Conservation (phyloP, 2,797 vertebrate genomes). For the Phoebastria nigripes region DNA sequence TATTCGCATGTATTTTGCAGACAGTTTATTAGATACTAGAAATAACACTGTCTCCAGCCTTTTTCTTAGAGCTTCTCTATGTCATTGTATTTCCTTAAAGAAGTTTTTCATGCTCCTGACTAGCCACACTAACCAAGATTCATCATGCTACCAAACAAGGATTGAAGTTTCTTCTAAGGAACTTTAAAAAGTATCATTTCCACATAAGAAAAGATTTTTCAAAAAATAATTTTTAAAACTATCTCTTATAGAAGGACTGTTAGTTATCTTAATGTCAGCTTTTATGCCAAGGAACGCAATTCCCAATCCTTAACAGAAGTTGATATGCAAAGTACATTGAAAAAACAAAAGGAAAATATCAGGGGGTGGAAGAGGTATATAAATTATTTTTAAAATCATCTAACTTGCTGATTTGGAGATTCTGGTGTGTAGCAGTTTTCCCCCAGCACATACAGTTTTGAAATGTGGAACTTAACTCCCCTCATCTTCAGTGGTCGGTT, state of each 20-base stretch:
- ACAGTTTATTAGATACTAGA: neutral
- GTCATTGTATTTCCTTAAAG: neutral
- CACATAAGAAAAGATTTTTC: neutral
- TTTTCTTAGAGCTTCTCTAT: neutral
- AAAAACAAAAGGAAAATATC: neutral
- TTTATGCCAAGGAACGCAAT: neutral
- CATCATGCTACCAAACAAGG: neutral
- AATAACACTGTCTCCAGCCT: neutral
- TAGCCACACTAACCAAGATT: neutral
- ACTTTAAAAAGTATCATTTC: neutral
- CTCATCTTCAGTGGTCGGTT: neutral
- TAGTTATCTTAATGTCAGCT: neutral
- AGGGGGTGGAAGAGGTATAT: no score
- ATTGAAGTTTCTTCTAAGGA: neutral
- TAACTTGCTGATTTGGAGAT: neutral
- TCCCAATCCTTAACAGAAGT: neutral
- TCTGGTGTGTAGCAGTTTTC: neutral
- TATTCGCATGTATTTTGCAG: neutral
- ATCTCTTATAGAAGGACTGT: neutral
- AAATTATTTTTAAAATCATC: neutral
- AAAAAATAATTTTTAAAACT: neutral
- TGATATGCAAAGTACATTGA: neutral
- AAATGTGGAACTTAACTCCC: neutral
- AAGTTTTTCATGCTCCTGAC: neutral
- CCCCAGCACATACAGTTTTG: neutral